These are phyloP conservation scores for Pelusios castaneus DNA, from an alignment of 2,113 vertebrate species.

Conservation along the genomic window DNA sequence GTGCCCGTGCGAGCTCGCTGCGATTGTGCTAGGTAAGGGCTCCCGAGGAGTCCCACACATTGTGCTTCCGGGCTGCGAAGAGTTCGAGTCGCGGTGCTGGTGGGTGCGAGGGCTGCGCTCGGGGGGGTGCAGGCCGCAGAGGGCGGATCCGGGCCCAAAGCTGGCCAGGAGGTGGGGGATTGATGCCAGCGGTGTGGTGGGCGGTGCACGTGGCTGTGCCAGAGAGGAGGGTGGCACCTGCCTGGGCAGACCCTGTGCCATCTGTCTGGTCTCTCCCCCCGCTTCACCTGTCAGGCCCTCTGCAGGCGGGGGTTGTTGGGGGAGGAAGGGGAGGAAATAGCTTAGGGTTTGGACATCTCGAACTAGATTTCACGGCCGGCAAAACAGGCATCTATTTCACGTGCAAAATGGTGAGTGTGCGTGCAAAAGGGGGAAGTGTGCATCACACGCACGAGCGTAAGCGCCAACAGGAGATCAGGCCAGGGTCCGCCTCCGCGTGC, in stretches of 20 bases:
- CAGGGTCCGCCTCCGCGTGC: not conserved
- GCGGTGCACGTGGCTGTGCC: not conserved
- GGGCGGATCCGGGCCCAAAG: not conserved
- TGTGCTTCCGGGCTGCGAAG: not conserved
- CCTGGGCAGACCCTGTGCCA: not conserved
- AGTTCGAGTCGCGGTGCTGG: not conserved
- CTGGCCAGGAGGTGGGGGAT: no score
- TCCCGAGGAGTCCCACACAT: not conserved
- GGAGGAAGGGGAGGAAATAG: not conserved
- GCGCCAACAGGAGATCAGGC: not conserved
- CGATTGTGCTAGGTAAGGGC: constrained; percentile 30
- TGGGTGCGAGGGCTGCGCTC: not conserved
- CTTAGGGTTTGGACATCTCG: not conserved
- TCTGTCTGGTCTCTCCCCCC: not conserved
- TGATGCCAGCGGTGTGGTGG: no score
- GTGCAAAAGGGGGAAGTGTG: not conserved
- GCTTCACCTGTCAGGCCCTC: not conserved
- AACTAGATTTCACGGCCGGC: not conserved
- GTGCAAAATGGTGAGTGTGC: not conserved
- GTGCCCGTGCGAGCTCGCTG: not conserved
- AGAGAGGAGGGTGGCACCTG: not conserved
- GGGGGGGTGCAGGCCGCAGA: not conserved
- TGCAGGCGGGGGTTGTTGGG: not conserved
- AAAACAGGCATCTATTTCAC: not conserved
- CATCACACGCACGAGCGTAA: not conserved